A percentile compares a stretch with the other conserved stretches of the same genome.
Evolutionary conservation across 2,888 invertebrate genomes (phyloP).

Genomic region (Eurytoma californica): DNA sequence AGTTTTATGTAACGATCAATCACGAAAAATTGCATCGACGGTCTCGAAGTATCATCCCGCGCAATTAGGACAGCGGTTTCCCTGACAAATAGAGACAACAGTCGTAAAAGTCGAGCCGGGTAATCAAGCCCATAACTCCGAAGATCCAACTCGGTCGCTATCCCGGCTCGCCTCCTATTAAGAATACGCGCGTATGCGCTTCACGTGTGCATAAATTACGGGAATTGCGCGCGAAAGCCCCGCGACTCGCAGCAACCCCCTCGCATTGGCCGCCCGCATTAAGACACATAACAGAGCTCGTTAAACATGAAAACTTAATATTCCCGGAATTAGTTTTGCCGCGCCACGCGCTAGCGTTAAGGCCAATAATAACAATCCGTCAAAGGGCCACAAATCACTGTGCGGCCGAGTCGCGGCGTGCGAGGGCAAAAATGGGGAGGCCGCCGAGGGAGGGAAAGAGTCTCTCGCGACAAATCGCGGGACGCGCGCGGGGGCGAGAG

Average conservation of each 20-base stretch:
- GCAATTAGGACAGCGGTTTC: too few species aligned
- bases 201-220: slow-evolving; percentile 42
- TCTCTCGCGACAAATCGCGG: slow-evolving; percentile 64
- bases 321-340: slow-evolving; percentile 46
- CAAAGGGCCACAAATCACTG: slow-evolving; percentile 54
- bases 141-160: too few species aligned
- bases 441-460: slow-evolving; percentile 34
- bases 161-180: too few species aligned
- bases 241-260: not conserved
- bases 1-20: too few species aligned
- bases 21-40: too few species aligned
- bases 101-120: too few species aligned
- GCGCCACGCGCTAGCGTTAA: slow-evolving; percentile 37
- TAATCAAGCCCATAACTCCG: too few species aligned
- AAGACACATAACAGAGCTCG: slow-evolving; percentile 50
- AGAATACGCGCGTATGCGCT: slow-evolving; percentile 1
- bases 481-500: slow-evolving; percentile 56
- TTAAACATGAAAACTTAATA: slow-evolving; percentile 54
- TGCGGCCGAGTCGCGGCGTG: not conserved
- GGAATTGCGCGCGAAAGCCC: slow-evolving; percentile 31
- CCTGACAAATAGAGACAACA: too few species aligned
- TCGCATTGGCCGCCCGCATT: too few species aligned
- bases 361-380: slow-evolving; percentile 53
- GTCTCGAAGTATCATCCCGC: too few species aligned
- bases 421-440: slow-evolving; percentile 5